Evolutionary conservation across 2,113 vertebrate genomes (phyloP), one percentile per base, ranked within the genome.

Genomic region (Ahaetulla prasina): DNA sequence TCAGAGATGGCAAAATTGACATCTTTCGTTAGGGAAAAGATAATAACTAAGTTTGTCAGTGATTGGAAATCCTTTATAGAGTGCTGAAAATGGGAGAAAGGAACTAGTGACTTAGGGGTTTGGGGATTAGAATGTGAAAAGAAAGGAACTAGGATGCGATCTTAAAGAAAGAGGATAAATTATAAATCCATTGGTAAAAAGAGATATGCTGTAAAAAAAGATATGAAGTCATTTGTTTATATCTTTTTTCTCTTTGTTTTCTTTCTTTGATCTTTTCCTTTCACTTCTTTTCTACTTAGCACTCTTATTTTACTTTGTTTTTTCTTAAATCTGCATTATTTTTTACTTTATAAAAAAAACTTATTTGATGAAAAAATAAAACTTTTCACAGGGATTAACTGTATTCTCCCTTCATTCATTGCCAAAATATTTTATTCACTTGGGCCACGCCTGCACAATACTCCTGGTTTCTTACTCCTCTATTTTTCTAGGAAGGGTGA

Each of bases 401-500:
- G 30, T 96, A 86, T 94, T 96, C 89, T 95, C 91, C 94, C 93
- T 92, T 39, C 35, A 22, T 80, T 80, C 74, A 80, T 39, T 80
- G 74, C 35, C 35, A 80, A 80, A 80, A 39, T 80, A 80, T 68
- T n/a, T 30, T n/a, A 30, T 96, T 97, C 92, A 94, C 95, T 95
- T 95, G 92, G 91, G 93, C 94, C 94, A 93, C 90, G 94, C 95
- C 92, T 95, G 94, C 96, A 96, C 95, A 95, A 89, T 85, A 92
- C 91, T 95, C 92, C 95, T 96, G 96, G 94, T 93, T 94, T 96
- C 91, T 95, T 95, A 91, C 96, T 96, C 94, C 96, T 92, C 94
- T 93, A 90, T 92, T 97, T 97, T 95, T 96, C 94, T 94, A 93
- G 96, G 91, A 96, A 96, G 95, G 94, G 95, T 94, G 93, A 95